These are phyloP conservation scores for Chloropsis hardwickii DNA, from an alignment of 2,113 vertebrate genomes.

Conservation along the genomic window DNA sequence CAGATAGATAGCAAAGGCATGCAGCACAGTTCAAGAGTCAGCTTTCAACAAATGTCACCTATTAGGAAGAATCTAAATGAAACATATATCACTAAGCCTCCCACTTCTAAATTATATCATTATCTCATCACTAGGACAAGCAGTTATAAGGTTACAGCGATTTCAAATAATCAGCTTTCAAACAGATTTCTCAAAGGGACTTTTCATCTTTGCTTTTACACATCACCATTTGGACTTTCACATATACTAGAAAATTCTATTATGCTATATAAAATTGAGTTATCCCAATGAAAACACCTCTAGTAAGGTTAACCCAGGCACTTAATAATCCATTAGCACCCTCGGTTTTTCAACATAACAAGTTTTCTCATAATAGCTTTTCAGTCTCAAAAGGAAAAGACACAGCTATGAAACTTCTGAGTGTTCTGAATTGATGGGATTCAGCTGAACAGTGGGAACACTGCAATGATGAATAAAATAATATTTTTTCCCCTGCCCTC, in stretches of 20 bases:
- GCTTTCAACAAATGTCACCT: slow-evolving; percentile 48
- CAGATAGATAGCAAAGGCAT: slow-evolving; percentile 42
- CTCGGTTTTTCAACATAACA: slow-evolving; percentile 12
- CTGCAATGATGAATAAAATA: neutral
- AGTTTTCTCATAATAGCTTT: slow-evolving; percentile 12
- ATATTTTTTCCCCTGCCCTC: neutral
- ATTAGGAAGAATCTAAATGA: slow-evolving; percentile 31
- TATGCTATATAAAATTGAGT: slow-evolving; percentile 28
- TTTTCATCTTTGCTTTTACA: slow-evolving; percentile 32
- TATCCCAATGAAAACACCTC: slow-evolving; percentile 56
- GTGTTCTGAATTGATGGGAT: neutral
- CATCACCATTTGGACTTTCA: slow-evolving; percentile 8
- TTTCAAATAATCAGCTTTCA: slow-evolving; percentile 32
- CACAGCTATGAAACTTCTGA: neutral
- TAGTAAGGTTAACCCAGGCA: slow-evolving; percentile 24
- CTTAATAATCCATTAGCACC: slow-evolving; percentile 62
- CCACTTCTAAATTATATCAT: neutral
- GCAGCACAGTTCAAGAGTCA: slow-evolving; percentile 14
- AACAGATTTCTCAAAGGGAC: slow-evolving; percentile 8
- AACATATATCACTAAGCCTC: neutral
- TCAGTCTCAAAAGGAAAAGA: neutral
- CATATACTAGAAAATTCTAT: slow-evolving; percentile 42
- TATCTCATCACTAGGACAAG: slow-evolving; percentile 1
- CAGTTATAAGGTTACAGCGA: neutral
- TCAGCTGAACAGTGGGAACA: neutral